Conservation (phyloP, 2,888 invertebrate genomes). For the Ecdyonurus torrentis region DNA sequence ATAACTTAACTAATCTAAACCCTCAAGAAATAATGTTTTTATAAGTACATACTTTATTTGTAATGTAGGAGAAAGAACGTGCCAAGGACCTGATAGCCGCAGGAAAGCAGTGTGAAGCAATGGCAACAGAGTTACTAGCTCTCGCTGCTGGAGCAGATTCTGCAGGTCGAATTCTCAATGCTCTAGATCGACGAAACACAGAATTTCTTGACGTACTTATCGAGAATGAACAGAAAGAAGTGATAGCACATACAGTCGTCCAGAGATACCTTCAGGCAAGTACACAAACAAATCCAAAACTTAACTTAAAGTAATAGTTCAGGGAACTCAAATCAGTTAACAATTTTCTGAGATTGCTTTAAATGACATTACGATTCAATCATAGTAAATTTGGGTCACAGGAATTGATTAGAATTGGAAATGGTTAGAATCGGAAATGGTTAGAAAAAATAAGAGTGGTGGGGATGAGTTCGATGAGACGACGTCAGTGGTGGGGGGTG, state of each 20-base stretch:
- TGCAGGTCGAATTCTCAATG: constrained; percentile 84
- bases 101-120: constrained; percentile 89
- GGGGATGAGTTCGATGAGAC: too few species aligned
- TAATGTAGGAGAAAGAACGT: constrained; percentile 77
- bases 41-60: too few species aligned
- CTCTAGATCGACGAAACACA: constrained; percentile 83
- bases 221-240: constrained; percentile 97
- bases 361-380: too few species aligned
- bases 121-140: constrained; percentile 92
- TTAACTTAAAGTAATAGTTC: neutral
- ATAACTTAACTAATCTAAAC: too few species aligned
- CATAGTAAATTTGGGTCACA: too few species aligned
- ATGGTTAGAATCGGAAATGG: too few species aligned
- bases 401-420: too few species aligned
- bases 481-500: too few species aligned
- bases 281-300: too few species aligned
- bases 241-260: constrained; percentile 91
- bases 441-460: too few species aligned
- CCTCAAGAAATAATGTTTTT: too few species aligned
- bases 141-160: constrained; percentile 88
- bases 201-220: constrained; percentile 94
- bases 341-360: too few species aligned
- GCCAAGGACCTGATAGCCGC: constrained; percentile 92
- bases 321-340: neutral
- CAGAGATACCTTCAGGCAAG: constrained; percentile 88